Conservation (phyloP, 2,797 vertebrate genomes). For the Masticophis lateralis region DNA sequence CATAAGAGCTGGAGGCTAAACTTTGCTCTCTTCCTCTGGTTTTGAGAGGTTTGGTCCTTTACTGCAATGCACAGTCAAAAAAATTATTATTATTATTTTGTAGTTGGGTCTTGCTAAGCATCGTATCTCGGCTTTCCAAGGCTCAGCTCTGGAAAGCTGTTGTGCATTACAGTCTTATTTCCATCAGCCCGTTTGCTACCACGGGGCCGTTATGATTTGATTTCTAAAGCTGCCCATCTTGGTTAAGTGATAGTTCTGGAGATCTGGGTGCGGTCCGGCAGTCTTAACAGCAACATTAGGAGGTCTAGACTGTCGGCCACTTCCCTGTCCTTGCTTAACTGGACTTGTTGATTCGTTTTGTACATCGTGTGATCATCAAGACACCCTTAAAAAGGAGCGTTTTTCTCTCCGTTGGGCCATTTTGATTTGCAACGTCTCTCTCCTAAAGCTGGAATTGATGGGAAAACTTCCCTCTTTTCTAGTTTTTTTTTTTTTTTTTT, state of each 20-base stretch:
- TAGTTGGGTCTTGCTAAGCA: neutral
- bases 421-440: fast-evolving
- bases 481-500: neutral
- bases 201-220: neutral
- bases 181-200: neutral
- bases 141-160: neutral
- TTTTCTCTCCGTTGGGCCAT: neutral
- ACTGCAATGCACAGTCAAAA: conserved; percentile 5
- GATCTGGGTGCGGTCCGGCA: neutral
- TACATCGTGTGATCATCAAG: fast-evolving
- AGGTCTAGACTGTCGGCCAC: neutral
- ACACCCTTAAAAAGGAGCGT: neutral
- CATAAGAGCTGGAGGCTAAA: neutral
- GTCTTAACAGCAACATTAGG: neutral
- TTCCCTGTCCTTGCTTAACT: neutral
- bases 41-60: neutral
- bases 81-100: neutral
- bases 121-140: neutral
- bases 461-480: neutral
- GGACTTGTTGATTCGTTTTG: conserved; percentile 6
- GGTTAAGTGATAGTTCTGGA: neutral
- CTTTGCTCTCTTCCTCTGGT: neutral
- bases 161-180: neutral
- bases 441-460: neutral
- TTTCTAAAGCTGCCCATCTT: neutral